Evolutionary conservation across 2,113 vertebrate genomes (phyloP).

Genomic region (Callocephalon fimbriatum): DNA sequence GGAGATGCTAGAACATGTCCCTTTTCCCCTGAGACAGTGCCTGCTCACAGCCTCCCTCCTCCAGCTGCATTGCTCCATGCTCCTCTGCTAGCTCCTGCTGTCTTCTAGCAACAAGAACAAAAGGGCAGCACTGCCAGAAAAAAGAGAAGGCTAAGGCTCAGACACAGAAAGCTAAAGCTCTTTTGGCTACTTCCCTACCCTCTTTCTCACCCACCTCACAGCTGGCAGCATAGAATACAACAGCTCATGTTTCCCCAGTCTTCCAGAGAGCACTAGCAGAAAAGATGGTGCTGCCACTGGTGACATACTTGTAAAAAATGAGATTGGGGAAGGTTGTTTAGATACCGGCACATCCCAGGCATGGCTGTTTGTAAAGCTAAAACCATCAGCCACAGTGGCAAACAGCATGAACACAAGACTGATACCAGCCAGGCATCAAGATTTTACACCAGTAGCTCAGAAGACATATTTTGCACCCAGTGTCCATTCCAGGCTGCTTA

Average conservation of each 20-base stretch:
- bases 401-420: background rate
- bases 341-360: background rate
- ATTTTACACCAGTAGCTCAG: background rate
- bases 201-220: background rate
- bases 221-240: rapidly evolving
- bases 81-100: background rate
- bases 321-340: background rate
- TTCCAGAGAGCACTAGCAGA: background rate
- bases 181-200: background rate
- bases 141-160: background rate
- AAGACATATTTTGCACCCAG: background rate
- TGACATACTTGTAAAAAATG: rapidly evolving
- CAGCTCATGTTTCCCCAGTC: background rate
- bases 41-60: background rate
- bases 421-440: background rate
- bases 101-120: background rate
- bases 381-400: background rate
- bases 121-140: background rate
- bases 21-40: background rate
- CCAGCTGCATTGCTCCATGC: background rate
- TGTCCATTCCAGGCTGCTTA: background rate
- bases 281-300: background rate
- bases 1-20: background rate
- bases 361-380: background rate
- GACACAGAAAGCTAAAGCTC: background rate